phyloP scores from a whole-genome alignment of 1,140 invertebrate species.

The Colletes latitarsis region DNA sequence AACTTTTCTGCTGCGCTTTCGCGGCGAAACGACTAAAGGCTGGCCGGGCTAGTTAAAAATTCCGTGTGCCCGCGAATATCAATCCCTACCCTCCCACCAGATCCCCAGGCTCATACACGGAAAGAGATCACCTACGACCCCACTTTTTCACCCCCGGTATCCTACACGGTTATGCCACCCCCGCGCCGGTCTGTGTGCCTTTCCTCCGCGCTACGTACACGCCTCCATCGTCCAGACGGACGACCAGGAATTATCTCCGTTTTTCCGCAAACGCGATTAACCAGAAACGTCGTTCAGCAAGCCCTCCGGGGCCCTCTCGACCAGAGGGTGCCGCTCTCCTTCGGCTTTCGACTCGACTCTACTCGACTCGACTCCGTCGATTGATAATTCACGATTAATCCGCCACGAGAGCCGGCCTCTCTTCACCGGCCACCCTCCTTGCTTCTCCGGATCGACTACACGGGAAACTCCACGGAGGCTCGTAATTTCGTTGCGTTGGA shows the following conservation, averaged over 20 bases:
- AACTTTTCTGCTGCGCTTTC: constrained; percentile 78
- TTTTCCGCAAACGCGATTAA: constrained; percentile 79
- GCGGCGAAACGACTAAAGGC: constrained; percentile 69
- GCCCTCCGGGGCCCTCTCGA: constrained; percentile 50
- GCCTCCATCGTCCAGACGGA: constrained; percentile 69
- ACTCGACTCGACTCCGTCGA: constrained; percentile 56
- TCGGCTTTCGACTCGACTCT: constrained; percentile 64
- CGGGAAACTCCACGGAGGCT: constrained; percentile 45
- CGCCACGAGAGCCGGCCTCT: constrained; percentile 44
- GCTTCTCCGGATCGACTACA: constrained; percentile 38
- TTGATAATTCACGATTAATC: constrained; percentile 70
- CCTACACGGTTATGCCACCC: constrained; percentile 57
- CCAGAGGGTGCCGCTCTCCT: constrained; percentile 51
- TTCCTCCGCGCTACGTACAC: constrained; percentile 62
- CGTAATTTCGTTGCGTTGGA: constrained; percentile 52
- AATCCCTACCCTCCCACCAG: constrained; percentile 62
- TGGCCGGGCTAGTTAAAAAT: constrained; percentile 77
- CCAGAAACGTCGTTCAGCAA: constrained; percentile 71
- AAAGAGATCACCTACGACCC: constrained; percentile 58
- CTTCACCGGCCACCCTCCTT: constrained; percentile 22
- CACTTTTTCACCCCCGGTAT: constrained; percentile 50
- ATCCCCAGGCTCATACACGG: constrained; percentile 31
- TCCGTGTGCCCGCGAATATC: constrained; percentile 77
- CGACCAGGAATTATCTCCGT: constrained; percentile 76
- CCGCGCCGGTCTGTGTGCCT: constrained; percentile 43